Base-by-base conservation (phyloP, 2,888 invertebrate species). In the Cyclophora punctaria region DNA sequence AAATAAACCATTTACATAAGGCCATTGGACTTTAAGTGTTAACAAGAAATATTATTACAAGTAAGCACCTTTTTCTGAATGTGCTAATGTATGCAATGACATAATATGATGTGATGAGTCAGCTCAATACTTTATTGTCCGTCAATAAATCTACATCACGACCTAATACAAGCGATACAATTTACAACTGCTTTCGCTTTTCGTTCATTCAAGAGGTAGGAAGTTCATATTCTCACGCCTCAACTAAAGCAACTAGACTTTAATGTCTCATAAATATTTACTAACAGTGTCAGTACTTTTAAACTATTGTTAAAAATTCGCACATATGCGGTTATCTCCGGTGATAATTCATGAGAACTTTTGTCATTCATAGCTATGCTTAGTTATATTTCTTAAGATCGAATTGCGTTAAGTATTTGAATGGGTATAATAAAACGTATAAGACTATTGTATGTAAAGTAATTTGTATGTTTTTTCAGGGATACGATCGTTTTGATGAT, bases 21-120 rank as follows among this genome's bases (percentile, higher is more conserved):
- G 20, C 20, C 20, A 20, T 20, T 20, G 20, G 20, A 20, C 20
- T 20, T 20, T 20, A 20, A 20, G 20, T 20, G 20, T 20, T 20
- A 20, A 20, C 20, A 20, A 20, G 20, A 1, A 20, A 20, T 20
- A 20, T 20, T 20, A 20, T 20, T 20, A 20, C 20, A 20, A 20
- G 20, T 20, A 20, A 20, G 20, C 20, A 20, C 20, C 20, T 20
- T 20, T 20, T 20, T 20, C 20, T 37, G 37, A 37, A 37, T 37
- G 37, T 37, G 37, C 5, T 37, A 37, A 37, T 37, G 5, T 20
- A 37, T 5, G 4, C 37, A 5, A 37, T 37, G 37, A 37, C 37
- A 37, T 37, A 37, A 37, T 5, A 43, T 20, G 4, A 70, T 71
- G 51, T 73, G 69, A 67, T 69, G 70, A 70, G 44, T 72, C 66